Evolutionary conservation across 2,113 vertebrate species (phyloP).

Genomic region (Paracyprichromis sp.): DNA sequence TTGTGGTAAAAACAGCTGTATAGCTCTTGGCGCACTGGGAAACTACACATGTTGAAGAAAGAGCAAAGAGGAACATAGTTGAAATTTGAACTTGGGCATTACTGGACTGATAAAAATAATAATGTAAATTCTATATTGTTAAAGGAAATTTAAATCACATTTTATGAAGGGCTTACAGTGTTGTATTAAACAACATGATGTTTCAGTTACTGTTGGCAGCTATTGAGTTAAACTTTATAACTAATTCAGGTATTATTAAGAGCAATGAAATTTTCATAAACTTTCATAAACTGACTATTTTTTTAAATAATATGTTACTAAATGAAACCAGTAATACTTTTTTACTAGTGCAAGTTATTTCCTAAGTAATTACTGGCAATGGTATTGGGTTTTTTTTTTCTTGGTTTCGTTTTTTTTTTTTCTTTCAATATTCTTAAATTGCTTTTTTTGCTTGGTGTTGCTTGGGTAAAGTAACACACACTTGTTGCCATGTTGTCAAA

Average conservation of each 20-base stretch:
- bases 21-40: background rate
- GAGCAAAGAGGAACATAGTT: background rate
- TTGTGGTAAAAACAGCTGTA: background rate
- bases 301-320: background rate
- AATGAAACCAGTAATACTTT: background rate
- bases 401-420: accelerated
- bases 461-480: background rate
- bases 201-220: background rate
- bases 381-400: accelerated
- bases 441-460: background rate
- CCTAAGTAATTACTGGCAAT: background rate
- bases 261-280: background rate
- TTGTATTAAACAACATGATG: background rate
- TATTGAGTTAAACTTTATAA: background rate
- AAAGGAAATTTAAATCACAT: background rate
- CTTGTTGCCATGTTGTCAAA: background rate
- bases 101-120: background rate
- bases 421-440: background rate
- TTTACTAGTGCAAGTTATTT: background rate
- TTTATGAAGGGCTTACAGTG: background rate
- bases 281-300: background rate
- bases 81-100: background rate
- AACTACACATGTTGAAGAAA: background rate
- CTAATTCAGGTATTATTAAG: background rate
- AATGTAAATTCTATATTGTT: background rate